phyloP scores from a whole-genome alignment of 2,797 vertebrate genomes.

The Bucorvus abyssinicus region DNA sequence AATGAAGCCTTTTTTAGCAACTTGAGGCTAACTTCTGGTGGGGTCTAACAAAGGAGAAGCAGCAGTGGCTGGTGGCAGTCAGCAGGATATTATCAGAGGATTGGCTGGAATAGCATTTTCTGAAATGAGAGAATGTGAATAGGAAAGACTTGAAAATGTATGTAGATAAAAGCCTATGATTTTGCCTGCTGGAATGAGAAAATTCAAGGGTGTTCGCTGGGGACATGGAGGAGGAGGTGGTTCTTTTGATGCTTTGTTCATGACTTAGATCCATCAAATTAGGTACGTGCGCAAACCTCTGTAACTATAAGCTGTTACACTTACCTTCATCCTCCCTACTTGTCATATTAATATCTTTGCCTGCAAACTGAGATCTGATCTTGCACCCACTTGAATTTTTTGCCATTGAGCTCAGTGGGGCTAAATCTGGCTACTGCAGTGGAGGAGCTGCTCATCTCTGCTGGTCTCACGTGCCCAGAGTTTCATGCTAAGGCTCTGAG shows the following conservation, averaged over 20 bases:
- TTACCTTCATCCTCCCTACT: not conserved
- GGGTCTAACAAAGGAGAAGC: not conserved
- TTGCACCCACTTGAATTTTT: conserved; percentile 37
- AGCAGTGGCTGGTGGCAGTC: not conserved
- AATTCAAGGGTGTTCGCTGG: not conserved
- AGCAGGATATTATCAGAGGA: not conserved
- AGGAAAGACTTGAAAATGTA: not conserved
- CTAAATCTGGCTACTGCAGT: not conserved
- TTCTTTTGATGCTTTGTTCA: not conserved
- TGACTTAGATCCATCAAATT: not conserved
- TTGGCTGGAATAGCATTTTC: not conserved
- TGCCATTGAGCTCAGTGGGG: not conserved
- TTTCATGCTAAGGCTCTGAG: not conserved
- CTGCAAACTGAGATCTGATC: not conserved
- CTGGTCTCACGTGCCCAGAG: not conserved
- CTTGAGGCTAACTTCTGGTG: not conserved
- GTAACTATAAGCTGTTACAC: not conserved
- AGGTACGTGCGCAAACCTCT: not conserved
- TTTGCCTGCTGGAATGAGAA: conserved; percentile 10
- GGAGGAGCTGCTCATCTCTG: not conserved
- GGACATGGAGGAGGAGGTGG: not conserved
- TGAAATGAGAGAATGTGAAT: not conserved
- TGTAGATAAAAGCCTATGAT: not conserved
- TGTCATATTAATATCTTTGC: not conserved
- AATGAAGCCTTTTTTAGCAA: not conserved